Evolutionary conservation across 1,140 invertebrate species (phyloP), one percentile per base, ranked within the genome.

Genomic region (Arion vulgaris): DNA sequence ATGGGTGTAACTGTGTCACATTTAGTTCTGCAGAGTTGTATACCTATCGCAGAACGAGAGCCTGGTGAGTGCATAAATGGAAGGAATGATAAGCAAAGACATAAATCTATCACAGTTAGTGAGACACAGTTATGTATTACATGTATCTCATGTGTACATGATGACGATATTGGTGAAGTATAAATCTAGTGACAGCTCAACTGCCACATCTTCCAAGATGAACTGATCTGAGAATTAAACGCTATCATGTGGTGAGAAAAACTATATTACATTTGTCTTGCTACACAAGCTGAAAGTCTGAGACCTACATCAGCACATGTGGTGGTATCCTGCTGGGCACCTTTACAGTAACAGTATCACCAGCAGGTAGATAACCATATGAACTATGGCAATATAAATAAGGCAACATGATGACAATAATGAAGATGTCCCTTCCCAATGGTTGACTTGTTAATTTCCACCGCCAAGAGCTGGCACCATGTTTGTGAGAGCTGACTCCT

Each of bases 21-120:
- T 17, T 57, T 57, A 57, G 19, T 57, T 57, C 51, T 57, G 9
- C 51, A 57, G 51, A 23, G 15, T 19, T 23, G 2, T 57, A 23
- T 57, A 19, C 51, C 19, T 57, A 23, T 7, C 9, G 9, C 23
- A 4, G 51, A 57, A 57, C 51, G 26, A 57, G 62, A 66, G 32
- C n/a, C 28, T 66, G 28, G 5, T 66, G 62, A 32, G 28, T 7
- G 17, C 5, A 51, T 45, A 41, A 41, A 34, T n/a, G 32, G 45
- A 76, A 78, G 76, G 76, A 78, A 78, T 78, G 76, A 66, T 66
- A 53, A 78, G 39, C 76, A 78, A 36, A 78, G 76, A 39, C 74
- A 76, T 32, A 49, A 36, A 72, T 76, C 76, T 78, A 78, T 78
- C 76, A 78, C 76, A 78, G 76, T 39, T 78, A 78, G 76, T 23